Conservation (phyloP, 2,888 invertebrate species). For the Mesorhabditis sp. region DNA sequence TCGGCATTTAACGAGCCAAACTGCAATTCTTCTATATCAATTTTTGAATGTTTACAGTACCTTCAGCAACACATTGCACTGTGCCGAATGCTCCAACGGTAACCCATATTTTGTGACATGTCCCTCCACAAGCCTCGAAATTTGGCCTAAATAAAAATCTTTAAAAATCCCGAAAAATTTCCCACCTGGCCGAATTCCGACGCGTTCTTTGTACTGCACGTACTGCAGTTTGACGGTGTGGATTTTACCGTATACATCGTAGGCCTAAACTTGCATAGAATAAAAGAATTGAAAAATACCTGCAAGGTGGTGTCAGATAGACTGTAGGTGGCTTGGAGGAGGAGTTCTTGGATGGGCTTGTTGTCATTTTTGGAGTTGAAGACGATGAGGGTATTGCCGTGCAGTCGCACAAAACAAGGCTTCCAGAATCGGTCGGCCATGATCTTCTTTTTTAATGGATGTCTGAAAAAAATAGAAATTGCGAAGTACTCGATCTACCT, state of each 20-base stretch:
- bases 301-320: constrained; percentile 66
- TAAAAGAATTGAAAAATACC: neutral
- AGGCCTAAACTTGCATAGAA: constrained; percentile 66
- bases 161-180: too few relatives aligned
- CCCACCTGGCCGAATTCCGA: constrained; percentile 85
- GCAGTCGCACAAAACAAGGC: constrained; percentile 81
- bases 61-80: constrained; percentile 89
- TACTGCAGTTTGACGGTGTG: constrained; percentile 96
- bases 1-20: constrained; percentile 83
- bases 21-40: constrained; percentile 25
- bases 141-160: constrained; percentile 24
- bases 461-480: constrained; percentile 66
- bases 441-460: constrained; percentile 86
- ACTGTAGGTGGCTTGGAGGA: constrained; percentile 61
- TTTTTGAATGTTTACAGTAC: neutral
- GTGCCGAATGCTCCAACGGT: constrained; percentile 94
- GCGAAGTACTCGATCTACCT: neutral
- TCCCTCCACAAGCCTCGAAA: constrained; percentile 45
- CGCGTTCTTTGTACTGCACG: constrained; percentile 94
- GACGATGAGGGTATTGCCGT: constrained; percentile 74
- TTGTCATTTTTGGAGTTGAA: constrained; percentile 27
- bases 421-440: constrained; percentile 78
- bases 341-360: constrained; percentile 41
- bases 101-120: constrained; percentile 85
- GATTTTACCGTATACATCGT: constrained; percentile 97